phyloP scores from a whole-genome alignment of 2,113 vertebrate genomes.

The Castor canadensis region DNA sequence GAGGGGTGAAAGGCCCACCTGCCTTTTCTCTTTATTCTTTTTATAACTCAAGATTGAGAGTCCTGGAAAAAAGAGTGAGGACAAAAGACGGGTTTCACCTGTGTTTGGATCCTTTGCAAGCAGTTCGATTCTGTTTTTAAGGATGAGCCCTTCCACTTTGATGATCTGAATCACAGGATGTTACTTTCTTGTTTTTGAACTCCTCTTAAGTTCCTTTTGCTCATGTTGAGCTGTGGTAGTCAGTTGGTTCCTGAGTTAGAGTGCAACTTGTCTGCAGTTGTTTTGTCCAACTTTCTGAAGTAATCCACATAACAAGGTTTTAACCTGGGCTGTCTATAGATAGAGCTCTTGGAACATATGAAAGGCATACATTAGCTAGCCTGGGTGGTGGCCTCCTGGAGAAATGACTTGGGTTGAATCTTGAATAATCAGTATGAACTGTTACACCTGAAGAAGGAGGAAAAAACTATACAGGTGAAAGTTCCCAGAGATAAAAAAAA shows the following conservation, averaged over 20 bases:
- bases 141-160: neutral
- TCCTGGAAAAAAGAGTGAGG: neutral
- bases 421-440: neutral
- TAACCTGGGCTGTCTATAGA: neutral
- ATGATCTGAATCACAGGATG: neutral
- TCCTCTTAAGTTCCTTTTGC: neutral
- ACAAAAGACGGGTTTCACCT: neutral
- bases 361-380: neutral
- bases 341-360: neutral
- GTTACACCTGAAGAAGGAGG: no score
- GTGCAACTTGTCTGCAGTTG: neutral
- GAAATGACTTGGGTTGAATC: neutral
- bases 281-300: neutral
- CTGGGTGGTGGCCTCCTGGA: neutral
- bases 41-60: neutral
- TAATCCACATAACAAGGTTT: neutral
- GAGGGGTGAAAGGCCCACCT: neutral
- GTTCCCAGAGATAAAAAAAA: neutral
- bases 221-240: neutral
- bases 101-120: neutral
- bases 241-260: neutral
- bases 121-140: constrained; percentile 29
- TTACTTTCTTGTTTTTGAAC: neutral
- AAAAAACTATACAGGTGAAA: neutral
- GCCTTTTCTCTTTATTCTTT: neutral